These are phyloP conservation scores for Listrodromus nycthemerus DNA, from an alignment of 2,888 invertebrate species.

Conservation along the genomic window DNA sequence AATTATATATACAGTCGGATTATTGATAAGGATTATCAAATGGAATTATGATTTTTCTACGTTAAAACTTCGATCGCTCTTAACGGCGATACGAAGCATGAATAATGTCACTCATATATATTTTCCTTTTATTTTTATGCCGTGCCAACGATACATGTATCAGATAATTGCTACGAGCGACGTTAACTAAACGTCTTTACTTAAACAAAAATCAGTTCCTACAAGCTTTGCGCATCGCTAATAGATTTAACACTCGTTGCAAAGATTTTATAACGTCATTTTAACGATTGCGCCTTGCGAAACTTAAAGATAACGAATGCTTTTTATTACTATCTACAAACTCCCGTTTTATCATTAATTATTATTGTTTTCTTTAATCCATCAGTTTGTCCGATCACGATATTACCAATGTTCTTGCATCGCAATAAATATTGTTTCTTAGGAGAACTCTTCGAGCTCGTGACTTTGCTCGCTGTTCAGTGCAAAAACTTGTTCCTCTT, in stretches of 20 bases:
- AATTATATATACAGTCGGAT: slow-evolving; percentile 27
- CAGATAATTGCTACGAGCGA: slow-evolving; percentile 10
- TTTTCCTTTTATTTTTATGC: slow-evolving; percentile 33
- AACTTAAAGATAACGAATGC: slow-evolving; percentile 12
- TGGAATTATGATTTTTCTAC: slow-evolving; percentile 50
- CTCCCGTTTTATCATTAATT: slow-evolving; percentile 11
- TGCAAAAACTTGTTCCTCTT: background rate
- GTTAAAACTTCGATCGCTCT: slow-evolving; percentile 39
- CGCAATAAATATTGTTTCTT: slow-evolving; percentile 57
- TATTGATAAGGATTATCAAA: slow-evolving; percentile 38
- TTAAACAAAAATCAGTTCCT: slow-evolving; percentile 15
- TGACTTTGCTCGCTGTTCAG: background rate
- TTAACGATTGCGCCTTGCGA: slow-evolving; percentile 28
- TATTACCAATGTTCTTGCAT: slow-evolving; percentile 34
- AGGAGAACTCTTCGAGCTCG: background rate
- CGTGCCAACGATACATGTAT: slow-evolving; percentile 6
- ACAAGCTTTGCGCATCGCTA: background rate
- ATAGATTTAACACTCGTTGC: slow-evolving; percentile 36
- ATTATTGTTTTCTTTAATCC: slow-evolving; percentile 29
- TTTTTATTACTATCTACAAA: slow-evolving; percentile 59
- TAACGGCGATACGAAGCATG: slow-evolving; percentile 31
- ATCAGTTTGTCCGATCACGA: slow-evolving; percentile 10
- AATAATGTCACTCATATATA: slow-evolving; percentile 49
- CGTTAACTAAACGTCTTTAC: background rate
- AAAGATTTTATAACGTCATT: slow-evolving; percentile 54